phyloP scores from a whole-genome alignment of 2,113 vertebrate genomes.

The Callocephalon fimbriatum region DNA sequence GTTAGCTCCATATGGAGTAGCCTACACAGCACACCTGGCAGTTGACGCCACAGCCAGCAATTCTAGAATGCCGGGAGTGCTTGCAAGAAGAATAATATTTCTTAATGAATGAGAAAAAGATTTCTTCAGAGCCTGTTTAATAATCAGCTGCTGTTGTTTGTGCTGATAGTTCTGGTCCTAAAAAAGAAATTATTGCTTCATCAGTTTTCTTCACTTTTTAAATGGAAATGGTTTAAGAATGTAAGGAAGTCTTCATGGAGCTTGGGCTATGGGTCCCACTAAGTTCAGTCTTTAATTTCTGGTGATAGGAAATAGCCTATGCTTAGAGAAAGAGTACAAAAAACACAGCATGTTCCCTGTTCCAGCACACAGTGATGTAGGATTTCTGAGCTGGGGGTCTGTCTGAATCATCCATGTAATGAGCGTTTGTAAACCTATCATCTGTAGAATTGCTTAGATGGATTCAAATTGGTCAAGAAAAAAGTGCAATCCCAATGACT shows the following conservation, averaged over 20 bases:
- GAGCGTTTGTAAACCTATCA: not conserved
- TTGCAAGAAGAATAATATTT: slow-evolving; percentile 2
- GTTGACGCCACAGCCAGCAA: not conserved
- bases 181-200: slow-evolving; percentile 3
- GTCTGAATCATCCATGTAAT: not conserved
- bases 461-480: not conserved
- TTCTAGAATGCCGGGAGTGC: not conserved
- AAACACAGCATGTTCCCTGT: not conserved
- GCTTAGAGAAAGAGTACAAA: not conserved
- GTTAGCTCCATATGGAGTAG: not conserved
- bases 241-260: not conserved
- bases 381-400: not conserved
- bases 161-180: not conserved
- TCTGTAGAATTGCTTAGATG: not conserved
- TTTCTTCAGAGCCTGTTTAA: not conserved
- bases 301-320: not conserved
- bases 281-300: not conserved
- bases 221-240: not conserved
- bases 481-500: not conserved
- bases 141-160: slow-evolving; percentile 32
- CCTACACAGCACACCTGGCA: not conserved
- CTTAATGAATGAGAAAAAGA: not conserved
- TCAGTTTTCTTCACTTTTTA: slow-evolving; percentile 19
- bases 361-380: not conserved
- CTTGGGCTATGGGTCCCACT: not conserved